Evolutionary conservation across 2,113 vertebrate genomes (phyloP).

Genomic region (Nesospiza acunhae): DNA sequence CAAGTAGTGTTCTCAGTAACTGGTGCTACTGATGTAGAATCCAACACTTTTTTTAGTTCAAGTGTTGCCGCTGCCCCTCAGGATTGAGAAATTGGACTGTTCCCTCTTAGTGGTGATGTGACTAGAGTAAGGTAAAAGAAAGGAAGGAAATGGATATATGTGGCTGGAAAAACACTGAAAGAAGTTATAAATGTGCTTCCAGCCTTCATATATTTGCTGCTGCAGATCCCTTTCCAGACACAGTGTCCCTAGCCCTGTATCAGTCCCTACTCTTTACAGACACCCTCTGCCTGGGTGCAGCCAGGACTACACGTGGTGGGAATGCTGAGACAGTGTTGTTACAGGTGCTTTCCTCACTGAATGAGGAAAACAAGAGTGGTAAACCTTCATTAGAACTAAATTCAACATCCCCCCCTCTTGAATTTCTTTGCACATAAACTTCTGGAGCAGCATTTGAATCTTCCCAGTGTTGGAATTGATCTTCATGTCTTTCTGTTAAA

Average conservation of each 20-base stretch:
- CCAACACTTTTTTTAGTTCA: background rate
- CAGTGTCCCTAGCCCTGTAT: background rate
- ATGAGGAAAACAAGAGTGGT: background rate
- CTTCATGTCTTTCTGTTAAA: background rate
- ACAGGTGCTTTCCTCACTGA: background rate
- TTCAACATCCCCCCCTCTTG: background rate
- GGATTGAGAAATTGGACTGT: background rate
- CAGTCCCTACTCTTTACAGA: background rate
- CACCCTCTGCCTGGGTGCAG: background rate
- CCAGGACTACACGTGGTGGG: background rate
- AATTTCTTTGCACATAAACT: background rate
- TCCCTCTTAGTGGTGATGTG: background rate
- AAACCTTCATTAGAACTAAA: background rate
- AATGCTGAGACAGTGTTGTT: background rate
- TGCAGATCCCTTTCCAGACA: background rate
- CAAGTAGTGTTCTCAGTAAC: background rate
- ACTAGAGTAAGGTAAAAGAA: background rate
- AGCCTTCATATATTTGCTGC: background rate
- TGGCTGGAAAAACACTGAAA: background rate
- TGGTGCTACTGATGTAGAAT: background rate
- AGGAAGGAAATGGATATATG: background rate
- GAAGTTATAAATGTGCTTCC: background rate
- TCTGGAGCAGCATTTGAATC: background rate
- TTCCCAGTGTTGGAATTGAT: background rate
- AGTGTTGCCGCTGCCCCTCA: background rate